Conservation (phyloP, 2,113 vertebrate species). For the Percopsis transmontana region DNA sequence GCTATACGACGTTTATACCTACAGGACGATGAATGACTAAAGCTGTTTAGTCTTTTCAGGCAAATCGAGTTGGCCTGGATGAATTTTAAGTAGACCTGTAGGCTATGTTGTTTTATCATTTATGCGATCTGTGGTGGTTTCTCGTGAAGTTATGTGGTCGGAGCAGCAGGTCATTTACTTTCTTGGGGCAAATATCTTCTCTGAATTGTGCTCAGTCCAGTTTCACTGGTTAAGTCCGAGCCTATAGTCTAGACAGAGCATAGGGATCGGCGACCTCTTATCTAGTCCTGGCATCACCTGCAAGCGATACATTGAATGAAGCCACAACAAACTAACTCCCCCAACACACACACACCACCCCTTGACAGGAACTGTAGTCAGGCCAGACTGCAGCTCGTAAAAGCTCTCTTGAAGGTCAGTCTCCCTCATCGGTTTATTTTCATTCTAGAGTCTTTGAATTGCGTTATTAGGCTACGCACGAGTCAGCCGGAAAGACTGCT, state of each 20-base stretch:
- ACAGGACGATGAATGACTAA: background rate
- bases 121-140: constrained; percentile 36
- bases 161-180: constrained; percentile 64
- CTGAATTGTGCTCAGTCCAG: constrained; percentile 74
- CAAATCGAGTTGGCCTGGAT: constrained; percentile 15
- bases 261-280: constrained; percentile 85
- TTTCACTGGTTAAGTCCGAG: constrained; percentile 77
- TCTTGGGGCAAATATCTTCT: constrained; percentile 66
- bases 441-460: constrained; percentile 66
- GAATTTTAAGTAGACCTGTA: constrained; percentile 9
- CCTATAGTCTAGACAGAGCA: constrained; percentile 85
- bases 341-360: constrained; percentile 19
- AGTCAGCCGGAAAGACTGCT: constrained; percentile 44
- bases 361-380: background rate
- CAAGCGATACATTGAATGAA: constrained; percentile 82
- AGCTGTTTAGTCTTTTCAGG: constrained; percentile 33
- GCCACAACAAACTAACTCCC: constrained; percentile 75
- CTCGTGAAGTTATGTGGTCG: constrained; percentile 36
- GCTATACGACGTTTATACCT: too few species aligned
- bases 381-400: constrained; percentile 42
- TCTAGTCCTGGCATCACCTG: constrained; percentile 91
- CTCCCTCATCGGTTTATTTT: constrained; percentile 81
- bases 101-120: constrained; percentile 48
- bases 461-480: constrained; percentile 59
- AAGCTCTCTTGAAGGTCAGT: constrained; percentile 64